Percentiles rank a stretch among this genome's conserved stretches.
Conservation (phyloP, 2,113 vertebrate genomes). For the Hepsetus odoe region DNA sequence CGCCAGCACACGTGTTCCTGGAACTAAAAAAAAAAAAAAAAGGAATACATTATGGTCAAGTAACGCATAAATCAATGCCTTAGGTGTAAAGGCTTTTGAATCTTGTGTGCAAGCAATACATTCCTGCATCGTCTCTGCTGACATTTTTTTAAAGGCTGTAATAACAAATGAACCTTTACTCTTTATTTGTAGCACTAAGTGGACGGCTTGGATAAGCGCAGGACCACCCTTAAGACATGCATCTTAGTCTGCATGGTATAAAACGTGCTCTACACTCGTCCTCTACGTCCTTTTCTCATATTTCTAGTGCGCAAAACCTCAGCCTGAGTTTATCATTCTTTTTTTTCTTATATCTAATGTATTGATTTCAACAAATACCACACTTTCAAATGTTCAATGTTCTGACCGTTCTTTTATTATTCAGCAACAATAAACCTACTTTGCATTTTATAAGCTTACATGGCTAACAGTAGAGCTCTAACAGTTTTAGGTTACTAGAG, state of each 20-base stretch:
- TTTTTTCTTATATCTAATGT: not conserved
- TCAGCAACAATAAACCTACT: no score
- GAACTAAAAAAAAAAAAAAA: slow-evolving; percentile 78
- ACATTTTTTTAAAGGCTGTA: slow-evolving; percentile 9
- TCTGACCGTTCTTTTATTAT: not conserved
- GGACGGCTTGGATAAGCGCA: not conserved
- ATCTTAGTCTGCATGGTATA: no score
- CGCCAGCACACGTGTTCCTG: slow-evolving; percentile 86
- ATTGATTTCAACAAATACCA: not conserved
- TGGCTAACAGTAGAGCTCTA: no score
- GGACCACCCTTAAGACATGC: not conserved
- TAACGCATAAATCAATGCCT: slow-evolving; percentile 3
- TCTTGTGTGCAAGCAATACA: not conserved
- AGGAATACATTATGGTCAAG: slow-evolving; percentile 28
- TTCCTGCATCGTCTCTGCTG: not conserved
- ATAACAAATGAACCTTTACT: slow-evolving; percentile 22
- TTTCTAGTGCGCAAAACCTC: not conserved
- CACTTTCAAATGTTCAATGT: not conserved
- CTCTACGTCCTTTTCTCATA: not conserved
- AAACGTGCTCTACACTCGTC: no score
- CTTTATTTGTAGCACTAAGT: slow-evolving; percentile 26
- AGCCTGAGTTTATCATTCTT: not conserved
- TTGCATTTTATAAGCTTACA: no score
- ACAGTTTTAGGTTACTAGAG: no score
- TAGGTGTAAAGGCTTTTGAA: slow-evolving; percentile 9